Evolutionary conservation across 2,797 vertebrate genomes (phyloP).

Genomic region (Centroberyx gerrardi): DNA sequence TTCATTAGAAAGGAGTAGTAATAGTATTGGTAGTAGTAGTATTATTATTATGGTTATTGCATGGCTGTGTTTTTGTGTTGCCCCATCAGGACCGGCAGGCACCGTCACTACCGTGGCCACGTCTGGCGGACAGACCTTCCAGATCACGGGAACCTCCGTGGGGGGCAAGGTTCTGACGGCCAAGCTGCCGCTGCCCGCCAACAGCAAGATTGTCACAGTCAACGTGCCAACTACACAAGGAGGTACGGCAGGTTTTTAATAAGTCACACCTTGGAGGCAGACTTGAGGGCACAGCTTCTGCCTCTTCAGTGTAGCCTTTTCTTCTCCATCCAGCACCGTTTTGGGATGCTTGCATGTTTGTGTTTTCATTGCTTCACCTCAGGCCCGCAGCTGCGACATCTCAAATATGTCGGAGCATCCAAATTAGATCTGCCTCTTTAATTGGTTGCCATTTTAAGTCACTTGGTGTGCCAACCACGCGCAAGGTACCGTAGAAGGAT

Average conservation of each 20-base stretch:
- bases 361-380: slow-evolving; percentile 54
- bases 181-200: slow-evolving; percentile 96
- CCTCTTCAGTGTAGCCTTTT: slow-evolving; percentile 30
- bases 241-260: slow-evolving; percentile 85
- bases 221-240: slow-evolving; percentile 97
- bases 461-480: slow-evolving; percentile 26
- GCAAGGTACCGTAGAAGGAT: not conserved
- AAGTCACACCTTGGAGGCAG: slow-evolving; percentile 43
- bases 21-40: not conserved
- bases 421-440: slow-evolving; percentile 52
- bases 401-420: slow-evolving; percentile 43
- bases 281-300: slow-evolving; percentile 2
- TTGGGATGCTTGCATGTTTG: slow-evolving; percentile 30
- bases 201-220: slow-evolving; percentile 99
- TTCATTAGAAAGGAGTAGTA: not conserved
- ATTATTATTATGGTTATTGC: not conserved
- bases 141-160: slow-evolving; percentile 95
- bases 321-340: slow-evolving; percentile 24
- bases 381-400: slow-evolving; percentile 44
- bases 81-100: slow-evolving; percentile 84
- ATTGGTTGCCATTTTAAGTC: slow-evolving; percentile 47
- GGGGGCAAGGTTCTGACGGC: slow-evolving; percentile 96
- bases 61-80: slow-evolving; percentile 18
- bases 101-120: slow-evolving; percentile 91
- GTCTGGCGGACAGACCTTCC: slow-evolving; percentile 95